Evolutionary conservation across 2,888 invertebrate species (phyloP).

Genomic region (Rapana venosa): DNA sequence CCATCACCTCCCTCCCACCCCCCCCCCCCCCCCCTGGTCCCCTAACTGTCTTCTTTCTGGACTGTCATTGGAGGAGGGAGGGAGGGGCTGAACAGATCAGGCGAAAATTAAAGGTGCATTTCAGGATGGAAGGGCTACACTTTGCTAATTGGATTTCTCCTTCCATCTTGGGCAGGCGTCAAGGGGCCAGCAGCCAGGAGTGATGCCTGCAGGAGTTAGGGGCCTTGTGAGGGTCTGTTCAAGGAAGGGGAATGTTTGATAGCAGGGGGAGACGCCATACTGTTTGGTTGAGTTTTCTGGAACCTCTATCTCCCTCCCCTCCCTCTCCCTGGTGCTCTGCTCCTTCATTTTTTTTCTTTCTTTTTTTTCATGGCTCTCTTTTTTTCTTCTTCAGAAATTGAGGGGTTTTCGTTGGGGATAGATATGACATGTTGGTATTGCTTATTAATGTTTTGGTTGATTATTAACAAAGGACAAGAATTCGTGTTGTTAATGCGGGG

Average conservation of each 20-base stretch:
- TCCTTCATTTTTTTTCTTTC: too few species aligned
- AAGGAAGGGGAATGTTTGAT: neutral
- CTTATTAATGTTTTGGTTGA: too few species aligned
- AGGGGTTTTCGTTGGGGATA: too few species aligned
- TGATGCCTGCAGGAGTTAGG: neutral
- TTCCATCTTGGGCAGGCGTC: constrained; percentile 23
- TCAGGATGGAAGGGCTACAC: constrained; percentile 32
- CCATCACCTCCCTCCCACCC: neutral
- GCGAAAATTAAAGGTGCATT: neutral
- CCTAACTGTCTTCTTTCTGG: too few species aligned
- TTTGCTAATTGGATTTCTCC: constrained; percentile 43
- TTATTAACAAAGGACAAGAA: too few species aligned
- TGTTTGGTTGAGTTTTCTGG: too few species aligned
- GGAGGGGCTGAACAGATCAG: neutral
- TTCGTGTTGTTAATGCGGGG: too few species aligned
- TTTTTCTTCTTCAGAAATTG: too few species aligned
- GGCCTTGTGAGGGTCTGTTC: neutral
- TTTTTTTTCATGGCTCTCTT: too few species aligned
- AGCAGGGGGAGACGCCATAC: neutral
- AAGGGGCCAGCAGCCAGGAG: constrained; percentile 8
- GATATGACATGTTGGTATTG: too few species aligned
- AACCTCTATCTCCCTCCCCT: too few species aligned
- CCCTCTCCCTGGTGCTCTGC: too few species aligned
- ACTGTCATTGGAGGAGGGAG: neutral
- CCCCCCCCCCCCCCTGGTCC: neutral